Base-by-base conservation (phyloP, 1,140 invertebrate species). In the Drosophila guanche region DNA sequence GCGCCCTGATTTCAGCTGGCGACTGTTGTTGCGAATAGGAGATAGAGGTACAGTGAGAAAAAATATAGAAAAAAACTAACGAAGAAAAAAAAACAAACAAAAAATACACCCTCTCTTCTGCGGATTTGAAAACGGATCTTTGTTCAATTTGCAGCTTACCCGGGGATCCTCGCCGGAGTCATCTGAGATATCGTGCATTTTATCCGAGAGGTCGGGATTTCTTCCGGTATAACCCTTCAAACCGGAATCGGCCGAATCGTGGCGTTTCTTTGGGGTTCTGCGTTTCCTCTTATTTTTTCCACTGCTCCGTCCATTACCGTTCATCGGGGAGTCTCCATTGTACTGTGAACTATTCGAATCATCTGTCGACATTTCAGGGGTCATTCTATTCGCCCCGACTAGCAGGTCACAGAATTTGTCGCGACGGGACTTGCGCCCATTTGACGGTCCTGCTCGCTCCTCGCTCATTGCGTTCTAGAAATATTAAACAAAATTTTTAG, bases 151-250 rank as follows among this genome's bases (percentile, higher is more conserved):
- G 4, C 14, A 74, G n/a, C 77, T 77, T 61, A 86, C 81, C 73
- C 56, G 46, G 2, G 45, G 14, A 0, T 86, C 81, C n/a, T 23
- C 1, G 16, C 71, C 58, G 3, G 68, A 80, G 43, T 46, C 67
- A 10, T 16, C 63, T 4, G 79, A 74, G 3, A 74, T 14, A 12
- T 10, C 10, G 5, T 46, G 61, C 16, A 66, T 14, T 2, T 55
- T 48, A 1, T 65, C 29, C 1, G 56, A 57, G 0, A 88, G 42
- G 41, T 75, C 71, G 0, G 81, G 81, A 45, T 58, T 78, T 0
- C 0, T 5, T 0, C 60, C 77, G 6, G 16, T 60, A 42, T 51
- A 86, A 4, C 81, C 81, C 10, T 66, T 48, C 2, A 85, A 40
- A n/a, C 42, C 53, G 0, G 37, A 27, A 3, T 85, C 72, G 23